A percentile compares a stretch with the other conserved stretches of the same genome.
Conservation (phyloP, 2,797 vertebrate genomes). For the Gymnocypris eckloni region DNA sequence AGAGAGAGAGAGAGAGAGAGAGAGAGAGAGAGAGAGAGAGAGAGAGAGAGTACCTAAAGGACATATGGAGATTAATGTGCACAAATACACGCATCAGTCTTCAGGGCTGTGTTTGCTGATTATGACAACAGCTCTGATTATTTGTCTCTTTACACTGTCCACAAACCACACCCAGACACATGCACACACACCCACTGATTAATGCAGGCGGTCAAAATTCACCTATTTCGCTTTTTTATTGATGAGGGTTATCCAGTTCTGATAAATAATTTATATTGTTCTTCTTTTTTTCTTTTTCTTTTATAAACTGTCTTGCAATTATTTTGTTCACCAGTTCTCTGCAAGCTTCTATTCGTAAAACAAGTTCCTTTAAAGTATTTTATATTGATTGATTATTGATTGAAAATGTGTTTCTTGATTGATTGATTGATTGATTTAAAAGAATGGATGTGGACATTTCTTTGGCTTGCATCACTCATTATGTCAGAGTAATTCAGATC, state of each 20-base stretch:
- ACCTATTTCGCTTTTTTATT: conserved; percentile 14
- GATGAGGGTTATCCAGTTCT: conserved; percentile 1
- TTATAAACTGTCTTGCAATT: neutral
- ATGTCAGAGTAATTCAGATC: conserved; percentile 16
- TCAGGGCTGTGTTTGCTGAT: conserved; percentile 39
- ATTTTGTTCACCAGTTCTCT: neutral
- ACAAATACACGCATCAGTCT: conserved; percentile 22
- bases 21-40: neutral
- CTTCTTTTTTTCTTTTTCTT: neutral
- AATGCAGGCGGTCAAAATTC: conserved; percentile 11
- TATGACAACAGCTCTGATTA: conserved; percentile 52
- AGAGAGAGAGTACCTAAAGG: neutral
- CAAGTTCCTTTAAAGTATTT: neutral
- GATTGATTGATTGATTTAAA: neutral
- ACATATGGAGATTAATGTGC: conserved; percentile 39
- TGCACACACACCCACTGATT: conserved; percentile 25
- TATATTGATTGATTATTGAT: neutral
- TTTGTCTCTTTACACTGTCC: conserved; percentile 48
- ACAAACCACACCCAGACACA: conserved; percentile 37
- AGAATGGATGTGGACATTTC: conserved; percentile 8
- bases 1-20: neutral
- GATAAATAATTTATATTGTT: conserved; percentile 16
- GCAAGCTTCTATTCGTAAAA: neutral
- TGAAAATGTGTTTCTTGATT: neutral
- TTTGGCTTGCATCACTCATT: conserved; percentile 42